Conservation (phyloP, 2,888 invertebrate species). For the Nephrotoma flavescens region DNA sequence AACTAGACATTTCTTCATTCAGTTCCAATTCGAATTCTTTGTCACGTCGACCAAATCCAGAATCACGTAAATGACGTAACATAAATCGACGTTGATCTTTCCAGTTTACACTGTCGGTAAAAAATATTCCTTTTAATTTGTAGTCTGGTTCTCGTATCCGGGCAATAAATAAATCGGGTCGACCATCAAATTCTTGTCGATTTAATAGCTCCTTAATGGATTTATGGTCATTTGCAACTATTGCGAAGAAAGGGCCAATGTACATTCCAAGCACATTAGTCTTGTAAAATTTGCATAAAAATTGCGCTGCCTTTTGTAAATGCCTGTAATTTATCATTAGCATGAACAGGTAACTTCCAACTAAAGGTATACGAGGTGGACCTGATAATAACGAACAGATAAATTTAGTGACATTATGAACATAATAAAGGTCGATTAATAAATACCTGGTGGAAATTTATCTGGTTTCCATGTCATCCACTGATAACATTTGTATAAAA, state of each 20-base stretch:
- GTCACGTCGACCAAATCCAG: constrained; percentile 50
- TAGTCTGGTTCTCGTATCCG: constrained; percentile 35
- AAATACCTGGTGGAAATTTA: not conserved
- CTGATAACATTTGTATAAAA: not conserved
- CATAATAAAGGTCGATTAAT: too few relatives aligned
- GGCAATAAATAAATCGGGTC: constrained; percentile 35
- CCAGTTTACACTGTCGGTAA: constrained; percentile 48
- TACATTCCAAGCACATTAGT: constrained; percentile 42
- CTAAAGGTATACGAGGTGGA: constrained; percentile 44
- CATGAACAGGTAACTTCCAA: constrained; percentile 45
- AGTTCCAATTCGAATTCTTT: constrained; percentile 36
- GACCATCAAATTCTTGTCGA: constrained; percentile 47
- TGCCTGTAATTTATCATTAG: constrained; percentile 37
- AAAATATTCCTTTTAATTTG: constrained; percentile 41
- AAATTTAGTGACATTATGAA: too few relatives aligned
- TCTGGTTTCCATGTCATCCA: not conserved
- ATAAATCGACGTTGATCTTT: constrained; percentile 50
- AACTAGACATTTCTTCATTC: constrained; percentile 31
- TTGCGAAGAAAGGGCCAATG: constrained; percentile 34
- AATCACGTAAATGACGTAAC: constrained; percentile 48
- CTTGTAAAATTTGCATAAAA: constrained; percentile 39
- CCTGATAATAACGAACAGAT: constrained; percentile 29
- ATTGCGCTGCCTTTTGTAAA: constrained; percentile 35
- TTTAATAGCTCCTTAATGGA: constrained; percentile 41
- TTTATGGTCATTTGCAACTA: constrained; percentile 38